A percentile compares a stretch with the other conserved stretches of the same genome.
These are phyloP conservation scores for Helicoverpa armigera DNA, from an alignment of 1,140 invertebrate genomes.

Conservation along the genomic window DNA sequence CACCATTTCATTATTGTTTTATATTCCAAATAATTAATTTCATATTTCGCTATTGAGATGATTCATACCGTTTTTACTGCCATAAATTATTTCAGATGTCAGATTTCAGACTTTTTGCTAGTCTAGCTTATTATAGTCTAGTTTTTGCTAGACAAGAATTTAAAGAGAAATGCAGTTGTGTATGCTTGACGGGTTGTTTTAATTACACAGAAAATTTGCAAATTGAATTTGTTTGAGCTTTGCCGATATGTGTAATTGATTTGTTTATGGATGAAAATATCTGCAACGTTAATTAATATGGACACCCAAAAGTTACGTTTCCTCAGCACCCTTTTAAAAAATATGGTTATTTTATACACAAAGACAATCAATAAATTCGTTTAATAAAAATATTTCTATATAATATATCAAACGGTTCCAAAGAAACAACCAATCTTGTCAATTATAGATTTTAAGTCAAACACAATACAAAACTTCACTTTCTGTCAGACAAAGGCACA, in stretches of 20 bases:
- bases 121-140: slow-evolving; percentile 10
- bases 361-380: too few species aligned
- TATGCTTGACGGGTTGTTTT: slow-evolving; percentile 1
- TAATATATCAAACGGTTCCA: too few species aligned
- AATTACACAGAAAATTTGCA: not conserved
- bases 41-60: slow-evolving; percentile 52
- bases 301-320: too few species aligned
- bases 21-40: slow-evolving; percentile 66
- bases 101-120: slow-evolving; percentile 16
- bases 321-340: too few species aligned
- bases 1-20: slow-evolving; percentile 58
- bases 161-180: slow-evolving; percentile 19
- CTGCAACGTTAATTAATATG: not conserved
- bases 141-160: not conserved
- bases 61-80: slow-evolving; percentile 38
- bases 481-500: not conserved
- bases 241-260: not conserved
- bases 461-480: slow-evolving; percentile 8
- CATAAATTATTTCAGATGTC: slow-evolving; percentile 26
- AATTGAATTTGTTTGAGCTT: not conserved
- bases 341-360: too few species aligned
- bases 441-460: not conserved
- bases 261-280: not conserved
- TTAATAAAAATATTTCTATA: too few species aligned
- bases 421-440: not conserved